These are phyloP conservation scores for Lucifuga dentata DNA, from an alignment of 2,113 vertebrate species.

Conservation along the genomic window DNA sequence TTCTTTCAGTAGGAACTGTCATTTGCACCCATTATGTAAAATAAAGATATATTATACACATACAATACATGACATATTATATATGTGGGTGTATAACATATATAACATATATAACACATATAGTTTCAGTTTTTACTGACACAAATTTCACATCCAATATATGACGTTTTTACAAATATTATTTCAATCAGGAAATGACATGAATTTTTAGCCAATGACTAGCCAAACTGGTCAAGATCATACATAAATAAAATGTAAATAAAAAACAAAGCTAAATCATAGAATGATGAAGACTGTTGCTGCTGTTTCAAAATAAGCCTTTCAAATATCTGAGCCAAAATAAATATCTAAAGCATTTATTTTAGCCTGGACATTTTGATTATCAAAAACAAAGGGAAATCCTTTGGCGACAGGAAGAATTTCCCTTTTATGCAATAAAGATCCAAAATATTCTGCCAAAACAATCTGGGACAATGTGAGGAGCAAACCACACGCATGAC, in stretches of 20 bases:
- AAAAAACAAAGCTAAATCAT: conserved; percentile 6
- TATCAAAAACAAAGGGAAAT: conserved; percentile 82
- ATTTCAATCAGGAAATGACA: too few relatives aligned
- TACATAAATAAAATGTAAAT: background rate
- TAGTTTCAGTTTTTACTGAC: too few relatives aligned
- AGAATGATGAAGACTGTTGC: background rate
- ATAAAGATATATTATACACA: too few relatives aligned
- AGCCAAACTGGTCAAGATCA: too few relatives aligned
- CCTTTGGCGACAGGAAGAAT: conserved; percentile 77
- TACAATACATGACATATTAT: too few relatives aligned
- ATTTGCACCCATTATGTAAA: too few relatives aligned
- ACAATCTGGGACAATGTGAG: conserved; percentile 76
- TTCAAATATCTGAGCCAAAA: background rate
- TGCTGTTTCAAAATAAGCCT: conserved; percentile 3
- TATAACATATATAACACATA: too few relatives aligned
- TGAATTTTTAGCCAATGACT: too few relatives aligned
- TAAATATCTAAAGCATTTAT: conserved; percentile 49
- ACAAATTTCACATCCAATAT: too few relatives aligned
- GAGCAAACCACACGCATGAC: conserved; percentile 58
- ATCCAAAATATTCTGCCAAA: conserved; percentile 72
- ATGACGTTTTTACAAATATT: too few relatives aligned
- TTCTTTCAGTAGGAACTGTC: too few relatives aligned
- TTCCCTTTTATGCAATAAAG: conserved; percentile 76
- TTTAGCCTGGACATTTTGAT: conserved; percentile 59
- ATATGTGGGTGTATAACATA: too few relatives aligned